phyloP scores from a whole-genome alignment of 2,888 invertebrate genomes.

The Scelioninae gen. 2 region DNA sequence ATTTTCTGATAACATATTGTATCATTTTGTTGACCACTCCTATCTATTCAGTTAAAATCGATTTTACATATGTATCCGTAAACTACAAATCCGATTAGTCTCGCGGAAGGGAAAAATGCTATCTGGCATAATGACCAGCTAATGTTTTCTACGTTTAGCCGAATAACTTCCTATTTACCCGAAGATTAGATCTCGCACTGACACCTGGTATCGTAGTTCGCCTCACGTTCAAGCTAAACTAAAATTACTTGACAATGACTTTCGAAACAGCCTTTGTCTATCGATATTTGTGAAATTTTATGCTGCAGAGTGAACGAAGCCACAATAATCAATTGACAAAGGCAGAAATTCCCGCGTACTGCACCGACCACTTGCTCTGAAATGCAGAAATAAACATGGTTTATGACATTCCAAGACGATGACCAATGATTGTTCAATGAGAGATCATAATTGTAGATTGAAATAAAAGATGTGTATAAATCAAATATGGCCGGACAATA shows the following conservation, averaged over 20 bases:
- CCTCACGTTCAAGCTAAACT: slow-evolving; percentile 29
- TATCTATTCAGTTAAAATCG: too few relatives aligned
- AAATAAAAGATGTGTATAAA: slow-evolving; percentile 22
- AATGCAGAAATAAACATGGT: background rate
- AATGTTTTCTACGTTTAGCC: slow-evolving; percentile 36
- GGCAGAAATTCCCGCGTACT: too few relatives aligned
- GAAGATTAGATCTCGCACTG: slow-evolving; percentile 51
- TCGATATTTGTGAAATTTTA: slow-evolving; percentile 17
- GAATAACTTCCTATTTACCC: slow-evolving; percentile 28
- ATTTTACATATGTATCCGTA: background rate
- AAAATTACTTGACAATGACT: slow-evolving; percentile 38
- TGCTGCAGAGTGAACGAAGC: background rate
- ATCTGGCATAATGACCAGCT: slow-evolving; percentile 25
- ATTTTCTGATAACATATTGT: too few relatives aligned
- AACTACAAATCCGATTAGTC: slow-evolving; percentile 12
- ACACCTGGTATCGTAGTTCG: slow-evolving; percentile 48
- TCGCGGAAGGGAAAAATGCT: background rate
- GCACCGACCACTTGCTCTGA: background rate
- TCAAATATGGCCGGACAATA: slow-evolving; percentile 25
- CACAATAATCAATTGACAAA: too few relatives aligned
- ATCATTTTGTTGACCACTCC: too few relatives aligned
- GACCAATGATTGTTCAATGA: slow-evolving; percentile 1
- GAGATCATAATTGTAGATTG: slow-evolving; percentile 12
- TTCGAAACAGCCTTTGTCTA: slow-evolving; percentile 17
- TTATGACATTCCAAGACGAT: slow-evolving; percentile 1